Evolutionary conservation across 2,113 vertebrate genomes (phyloP), one percentile per base, ranked within the genome.

Genomic region (Sylvietta virens): DNA sequence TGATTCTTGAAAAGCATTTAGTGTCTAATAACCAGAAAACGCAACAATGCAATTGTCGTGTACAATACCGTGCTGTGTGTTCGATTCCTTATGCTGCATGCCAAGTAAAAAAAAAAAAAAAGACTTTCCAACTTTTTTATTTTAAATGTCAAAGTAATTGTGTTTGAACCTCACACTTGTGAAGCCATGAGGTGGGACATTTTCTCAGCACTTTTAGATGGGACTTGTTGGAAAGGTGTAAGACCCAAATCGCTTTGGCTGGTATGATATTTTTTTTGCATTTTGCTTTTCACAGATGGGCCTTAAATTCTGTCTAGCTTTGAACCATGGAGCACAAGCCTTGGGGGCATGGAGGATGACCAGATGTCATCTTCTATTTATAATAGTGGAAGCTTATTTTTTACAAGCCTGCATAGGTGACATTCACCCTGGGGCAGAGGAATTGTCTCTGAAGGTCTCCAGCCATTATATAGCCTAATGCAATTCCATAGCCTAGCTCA

Each of bases 1-100:
- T 96, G 94, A 95, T 95, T 97, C 97, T 96, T 96, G 96, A 97
- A 95, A 94, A 97, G 93, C 96, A 95, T 97, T 96, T 97, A 84
- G 93, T 94, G 87, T 97, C 92, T 95, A 93, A 96, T 94, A 95
- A 96, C 81, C 94, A 80, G 96, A 92, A 91, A 97, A 96, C 86
- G 42, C 92, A 97, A 96, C 93, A 96, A 97, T 97, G 96, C 96
- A 96, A 95, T 97, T 92, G 94, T 96, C 92, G 1, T 96, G 87
- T 95, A 79, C 61, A 27, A 94, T 87, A 56, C 80, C 61, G 27
- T 88, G 78, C 86, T 94, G 90, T 96, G 90, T 97, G 67, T 85
- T 83, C 13, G 69, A 92, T n/a, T 95, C 90, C 90, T 93, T 95
- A 94, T 94, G 95, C 97, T 97, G 95, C 96, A 95, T 95, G 97